These are phyloP conservation scores for Drosophila histrio DNA, from an alignment of 2,888 invertebrate species.

Conservation along the genomic window DNA sequence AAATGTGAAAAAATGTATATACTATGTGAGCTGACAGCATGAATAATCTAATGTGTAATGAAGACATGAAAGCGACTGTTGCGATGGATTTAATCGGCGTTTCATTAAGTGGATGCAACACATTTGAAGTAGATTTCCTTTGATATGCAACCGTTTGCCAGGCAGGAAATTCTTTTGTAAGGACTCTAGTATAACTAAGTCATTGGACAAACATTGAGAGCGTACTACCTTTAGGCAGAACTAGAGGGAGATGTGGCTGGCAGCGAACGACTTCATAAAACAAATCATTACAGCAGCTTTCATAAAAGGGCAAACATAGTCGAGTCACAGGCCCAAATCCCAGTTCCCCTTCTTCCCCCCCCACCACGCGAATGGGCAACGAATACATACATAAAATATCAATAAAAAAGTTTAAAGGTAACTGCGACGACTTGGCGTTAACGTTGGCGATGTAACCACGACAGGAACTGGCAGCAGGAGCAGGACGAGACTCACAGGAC, in stretches of 20 bases:
- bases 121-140: slow-evolving; percentile 8
- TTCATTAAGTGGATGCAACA: slow-evolving; percentile 25
- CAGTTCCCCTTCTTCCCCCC: background rate
- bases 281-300: slow-evolving; percentile 78
- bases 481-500: background rate
- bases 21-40: slow-evolving; percentile 1
- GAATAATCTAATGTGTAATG: slow-evolving; percentile 7
- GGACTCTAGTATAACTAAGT: slow-evolving; percentile 55
- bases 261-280: slow-evolving; percentile 68
- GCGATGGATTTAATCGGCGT: slow-evolving; percentile 32
- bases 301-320: slow-evolving; percentile 56
- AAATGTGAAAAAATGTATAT: background rate
- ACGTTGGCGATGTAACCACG: slow-evolving; percentile 49
- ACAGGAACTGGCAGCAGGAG: slow-evolving; percentile 15
- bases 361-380: slow-evolving; percentile 8
- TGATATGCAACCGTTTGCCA: slow-evolving; percentile 7
- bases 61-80: background rate
- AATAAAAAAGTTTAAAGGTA: slow-evolving; percentile 78
- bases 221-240: slow-evolving; percentile 3
- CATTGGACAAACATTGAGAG: slow-evolving; percentile 42
- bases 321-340: slow-evolving; percentile 14
- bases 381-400: slow-evolving; percentile 74
- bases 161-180: slow-evolving; percentile 30
- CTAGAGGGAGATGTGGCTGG: background rate
- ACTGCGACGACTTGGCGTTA: slow-evolving; percentile 61